Conservation (phyloP, 1,140 invertebrate genomes). For the Drosophila hydei region DNA sequence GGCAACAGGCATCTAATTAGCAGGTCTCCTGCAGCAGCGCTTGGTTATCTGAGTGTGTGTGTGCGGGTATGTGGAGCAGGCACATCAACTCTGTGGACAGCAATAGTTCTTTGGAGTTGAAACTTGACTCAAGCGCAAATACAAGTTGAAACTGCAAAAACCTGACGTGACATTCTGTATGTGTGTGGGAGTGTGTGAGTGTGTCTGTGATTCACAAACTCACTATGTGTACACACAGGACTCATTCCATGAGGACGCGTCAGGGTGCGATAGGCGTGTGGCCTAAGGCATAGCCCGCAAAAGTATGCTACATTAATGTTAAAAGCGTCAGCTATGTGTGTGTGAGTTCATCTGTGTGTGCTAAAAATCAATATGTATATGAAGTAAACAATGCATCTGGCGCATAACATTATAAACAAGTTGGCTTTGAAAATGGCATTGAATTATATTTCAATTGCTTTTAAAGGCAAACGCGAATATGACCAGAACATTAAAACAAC, state of each 20-base stretch:
- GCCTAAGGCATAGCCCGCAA: conserved; percentile 58
- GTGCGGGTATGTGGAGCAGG: conserved; percentile 11
- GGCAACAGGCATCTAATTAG: conserved; percentile 29
- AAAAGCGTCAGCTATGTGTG: conserved; percentile 13
- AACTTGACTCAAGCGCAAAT: conserved; percentile 1
- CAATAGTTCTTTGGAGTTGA: background rate
- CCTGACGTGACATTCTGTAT: conserved; percentile 20
- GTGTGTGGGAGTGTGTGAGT: conserved; percentile 11
- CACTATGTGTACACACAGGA: background rate
- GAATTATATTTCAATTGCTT: conserved; percentile 5
- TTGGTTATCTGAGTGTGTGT: conserved; percentile 2
- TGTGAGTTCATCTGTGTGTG: conserved; percentile 14
- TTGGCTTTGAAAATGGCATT: conserved; percentile 22
- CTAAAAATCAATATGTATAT: conserved; percentile 60
- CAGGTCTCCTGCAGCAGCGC: conserved; percentile 3
- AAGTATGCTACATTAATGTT: conserved; percentile 68
- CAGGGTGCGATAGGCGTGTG: conserved; percentile 13
- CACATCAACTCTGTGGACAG: background rate
- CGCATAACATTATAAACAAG: conserved; percentile 47
- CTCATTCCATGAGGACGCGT: background rate
- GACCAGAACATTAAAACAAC: background rate
- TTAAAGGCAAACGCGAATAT: background rate
- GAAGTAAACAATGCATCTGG: conserved; percentile 57
- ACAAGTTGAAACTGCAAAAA: conserved; percentile 1
- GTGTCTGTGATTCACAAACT: conserved; percentile 29